A percentile compares a stretch with the other conserved stretches of the same genome.
phyloP scores from a whole-genome alignment of 1,140 invertebrate species.

The Ceratosolen solmsi region DNA sequence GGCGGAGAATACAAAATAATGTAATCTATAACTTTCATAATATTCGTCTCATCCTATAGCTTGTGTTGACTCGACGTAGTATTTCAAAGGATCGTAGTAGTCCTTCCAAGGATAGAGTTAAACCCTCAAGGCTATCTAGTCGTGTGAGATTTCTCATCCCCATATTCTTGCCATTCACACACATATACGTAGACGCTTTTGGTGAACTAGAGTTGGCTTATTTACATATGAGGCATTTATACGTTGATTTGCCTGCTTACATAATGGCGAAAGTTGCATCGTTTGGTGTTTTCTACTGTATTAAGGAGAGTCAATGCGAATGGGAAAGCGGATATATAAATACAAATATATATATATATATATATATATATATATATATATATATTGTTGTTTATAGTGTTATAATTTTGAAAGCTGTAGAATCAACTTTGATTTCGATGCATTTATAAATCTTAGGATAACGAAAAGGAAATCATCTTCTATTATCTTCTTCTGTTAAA shows the following conservation, averaged over 20 bases:
- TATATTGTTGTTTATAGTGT: too few species aligned
- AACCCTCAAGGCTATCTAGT: background rate
- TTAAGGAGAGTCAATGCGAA: too few species aligned
- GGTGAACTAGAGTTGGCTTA: background rate
- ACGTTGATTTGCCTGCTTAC: background rate
- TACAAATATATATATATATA: too few species aligned
- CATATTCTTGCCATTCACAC: background rate
- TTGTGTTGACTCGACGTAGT: background rate
- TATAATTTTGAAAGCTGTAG: too few species aligned
- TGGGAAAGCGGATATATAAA: too few species aligned
- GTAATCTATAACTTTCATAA: conserved; percentile 1
- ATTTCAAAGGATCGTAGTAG: background rate
- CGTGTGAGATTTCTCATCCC: background rate
- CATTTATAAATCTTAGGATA: too few species aligned
- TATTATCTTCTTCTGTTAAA: too few species aligned
- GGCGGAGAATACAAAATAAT: background rate
- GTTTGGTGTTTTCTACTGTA: background rate
- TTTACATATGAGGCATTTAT: conserved; percentile 3
- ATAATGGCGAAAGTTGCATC: too few species aligned
- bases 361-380: too few species aligned
- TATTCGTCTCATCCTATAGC: background rate
- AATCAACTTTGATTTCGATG: too few species aligned
- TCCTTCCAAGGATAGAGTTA: background rate
- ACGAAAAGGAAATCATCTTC: too few species aligned
- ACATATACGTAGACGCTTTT: background rate